Conservation (phyloP, 2,888 invertebrate species). For the Troilus luridus region DNA sequence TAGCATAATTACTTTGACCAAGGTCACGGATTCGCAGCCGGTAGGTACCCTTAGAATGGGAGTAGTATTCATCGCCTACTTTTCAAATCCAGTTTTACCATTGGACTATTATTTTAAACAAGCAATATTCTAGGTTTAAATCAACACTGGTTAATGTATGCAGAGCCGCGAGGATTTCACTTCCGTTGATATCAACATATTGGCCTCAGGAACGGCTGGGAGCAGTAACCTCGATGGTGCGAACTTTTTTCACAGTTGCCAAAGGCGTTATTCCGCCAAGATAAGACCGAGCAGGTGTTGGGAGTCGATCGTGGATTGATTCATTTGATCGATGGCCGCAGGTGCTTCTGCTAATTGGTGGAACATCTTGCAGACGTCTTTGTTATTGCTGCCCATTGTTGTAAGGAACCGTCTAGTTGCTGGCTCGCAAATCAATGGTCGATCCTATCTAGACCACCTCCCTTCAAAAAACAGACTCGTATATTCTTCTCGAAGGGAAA, state of each 20-base stretch:
- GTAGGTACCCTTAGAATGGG: too few relatives aligned
- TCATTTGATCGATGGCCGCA: conserved; percentile 3
- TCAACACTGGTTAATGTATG: not conserved
- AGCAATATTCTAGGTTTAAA: too few relatives aligned
- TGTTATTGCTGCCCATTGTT: conserved; percentile 28
- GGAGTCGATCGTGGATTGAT: not conserved
- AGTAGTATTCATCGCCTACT: too few relatives aligned
- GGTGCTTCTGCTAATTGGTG: conserved; percentile 1
- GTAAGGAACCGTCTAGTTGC: not conserved
- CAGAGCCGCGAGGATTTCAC: not conserved
- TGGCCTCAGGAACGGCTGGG: not conserved
- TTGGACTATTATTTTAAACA: too few relatives aligned
- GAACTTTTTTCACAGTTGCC: not conserved
- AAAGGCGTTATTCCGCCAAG: not conserved
- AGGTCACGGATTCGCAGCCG: too few relatives aligned
- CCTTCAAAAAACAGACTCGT: not conserved
- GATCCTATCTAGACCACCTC: not conserved
- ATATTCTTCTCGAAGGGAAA: too few relatives aligned
- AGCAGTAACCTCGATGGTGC: not conserved
- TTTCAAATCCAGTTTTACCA: too few relatives aligned
- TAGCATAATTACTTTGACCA: too few relatives aligned
- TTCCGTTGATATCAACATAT: not conserved
- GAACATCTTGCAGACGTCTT: conserved; percentile 30
- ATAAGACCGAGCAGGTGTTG: conserved; percentile 9
- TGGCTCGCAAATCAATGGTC: not conserved